Evolutionary conservation across 1,140 invertebrate species (phyloP).

Genomic region (Pseudachorutes palmiensis): DNA sequence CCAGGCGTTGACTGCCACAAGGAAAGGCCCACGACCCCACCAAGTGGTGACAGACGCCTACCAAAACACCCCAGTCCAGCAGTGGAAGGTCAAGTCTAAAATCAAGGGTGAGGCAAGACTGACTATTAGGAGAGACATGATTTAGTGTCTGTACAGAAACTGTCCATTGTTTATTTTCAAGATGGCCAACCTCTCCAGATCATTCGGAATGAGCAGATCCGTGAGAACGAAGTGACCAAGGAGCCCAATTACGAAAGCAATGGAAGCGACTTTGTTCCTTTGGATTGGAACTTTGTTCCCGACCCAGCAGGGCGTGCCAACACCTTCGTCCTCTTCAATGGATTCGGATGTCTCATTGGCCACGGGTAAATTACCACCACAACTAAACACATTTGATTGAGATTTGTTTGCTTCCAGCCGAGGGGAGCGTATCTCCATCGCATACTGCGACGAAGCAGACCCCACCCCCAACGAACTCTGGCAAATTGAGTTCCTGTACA

Average conservation of each 20-base stretch:
- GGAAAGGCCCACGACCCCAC: not conserved
- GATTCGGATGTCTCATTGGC: conserved; percentile 7
- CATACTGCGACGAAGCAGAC: not conserved
- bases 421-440: not conserved
- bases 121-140: not conserved
- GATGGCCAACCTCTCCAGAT: conserved; percentile 10
- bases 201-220: conserved; percentile 17
- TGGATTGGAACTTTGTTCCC: conserved; percentile 8
- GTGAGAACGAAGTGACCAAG: conserved; percentile 16
- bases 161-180: not conserved
- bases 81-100: conserved; percentile 11
- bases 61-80: not conserved
- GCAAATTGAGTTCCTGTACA: not conserved
- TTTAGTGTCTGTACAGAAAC: not conserved
- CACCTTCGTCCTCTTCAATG: not conserved
- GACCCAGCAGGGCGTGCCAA: not conserved
- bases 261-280: not conserved
- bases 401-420: not conserved
- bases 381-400: not conserved
- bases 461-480: not conserved
- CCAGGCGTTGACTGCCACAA: not conserved
- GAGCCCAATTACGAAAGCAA: not conserved
- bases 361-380: not conserved
- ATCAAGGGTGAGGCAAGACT: not conserved
- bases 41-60: not conserved